These are phyloP conservation scores for Psilopogon haemacephalus DNA, from an alignment of 2,113 vertebrate genomes.

Conservation along the genomic window DNA sequence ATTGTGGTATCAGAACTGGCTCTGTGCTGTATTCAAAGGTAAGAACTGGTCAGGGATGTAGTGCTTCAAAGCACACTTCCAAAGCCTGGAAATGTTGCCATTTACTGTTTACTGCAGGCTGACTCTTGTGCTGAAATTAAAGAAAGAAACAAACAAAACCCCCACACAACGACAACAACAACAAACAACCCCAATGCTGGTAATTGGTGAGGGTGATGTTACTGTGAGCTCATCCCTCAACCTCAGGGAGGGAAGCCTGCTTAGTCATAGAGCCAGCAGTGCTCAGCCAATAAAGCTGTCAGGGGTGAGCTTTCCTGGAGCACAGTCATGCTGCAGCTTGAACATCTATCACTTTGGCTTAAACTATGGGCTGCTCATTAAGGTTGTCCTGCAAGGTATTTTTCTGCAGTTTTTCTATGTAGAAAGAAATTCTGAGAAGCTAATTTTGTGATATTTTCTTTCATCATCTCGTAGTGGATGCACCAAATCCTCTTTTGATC, in stretches of 20 bases:
- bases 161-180: not conserved
- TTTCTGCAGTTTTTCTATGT: not conserved
- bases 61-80: not conserved
- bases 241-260: slow-evolving; percentile 33
- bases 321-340: slow-evolving; percentile 32
- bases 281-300: not conserved
- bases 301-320: slow-evolving; percentile 34
- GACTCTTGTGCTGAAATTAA: slow-evolving; percentile 14
- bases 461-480: not conserved
- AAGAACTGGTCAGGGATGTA: not conserved
- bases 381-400: not conserved
- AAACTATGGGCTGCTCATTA: not conserved
- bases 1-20: not conserved
- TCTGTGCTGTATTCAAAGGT: not conserved
- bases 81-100: not conserved
- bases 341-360: not conserved
- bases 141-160: not conserved
- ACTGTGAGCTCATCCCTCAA: slow-evolving; percentile 35
- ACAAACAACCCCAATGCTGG: not conserved
- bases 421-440: not conserved
- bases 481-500: not conserved
- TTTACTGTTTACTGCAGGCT: not conserved
- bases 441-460: not conserved
- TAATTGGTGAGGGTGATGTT: not conserved
- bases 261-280: slow-evolving; percentile 31